Percentiles rank a stretch among this genome's conserved stretches.
Evolutionary conservation across 2,113 vertebrate species (phyloP).

Genomic region (Antidorcas marsupialis): DNA sequence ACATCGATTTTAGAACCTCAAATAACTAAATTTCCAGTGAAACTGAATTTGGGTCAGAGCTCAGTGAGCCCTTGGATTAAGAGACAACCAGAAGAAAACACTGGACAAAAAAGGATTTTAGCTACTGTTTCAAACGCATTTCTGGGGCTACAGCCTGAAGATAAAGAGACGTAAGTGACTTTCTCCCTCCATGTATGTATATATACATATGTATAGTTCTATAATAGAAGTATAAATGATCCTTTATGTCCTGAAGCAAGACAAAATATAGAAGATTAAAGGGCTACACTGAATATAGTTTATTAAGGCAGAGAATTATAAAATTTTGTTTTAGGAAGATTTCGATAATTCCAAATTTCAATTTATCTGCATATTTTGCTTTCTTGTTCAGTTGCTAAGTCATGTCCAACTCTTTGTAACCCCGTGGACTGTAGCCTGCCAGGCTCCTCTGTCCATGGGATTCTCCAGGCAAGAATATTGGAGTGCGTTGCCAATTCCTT

Average conservation of each 20-base stretch:
- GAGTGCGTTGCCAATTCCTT: too few species aligned
- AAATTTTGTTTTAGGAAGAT: constrained; percentile 34
- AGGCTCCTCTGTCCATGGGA: background rate
- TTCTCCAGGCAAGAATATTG: too few species aligned
- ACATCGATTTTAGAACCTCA: constrained; percentile 41
- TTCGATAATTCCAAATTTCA: constrained; percentile 44
- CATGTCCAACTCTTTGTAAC: background rate
- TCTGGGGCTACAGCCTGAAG: background rate
- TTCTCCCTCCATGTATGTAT: background rate
- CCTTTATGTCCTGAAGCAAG: constrained; percentile 5
- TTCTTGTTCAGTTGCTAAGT: background rate
- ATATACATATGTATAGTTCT: background rate
- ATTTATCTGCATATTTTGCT: background rate
- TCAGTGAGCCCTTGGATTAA: constrained; percentile 11
- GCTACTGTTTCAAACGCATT: background rate
- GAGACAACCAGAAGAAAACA: constrained; percentile 22
- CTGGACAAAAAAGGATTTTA: background rate
- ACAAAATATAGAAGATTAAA: constrained; percentile 19
- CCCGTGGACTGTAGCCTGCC: background rate
- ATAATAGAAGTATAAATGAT: background rate
- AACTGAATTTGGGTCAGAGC: constrained; percentile 36
- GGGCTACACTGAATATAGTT: constrained; percentile 5
- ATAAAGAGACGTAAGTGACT: constrained; percentile 21
- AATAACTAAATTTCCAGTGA: constrained; percentile 25
- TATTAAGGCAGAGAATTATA: background rate